Evolutionary conservation across 2,113 vertebrate species (phyloP).

Genomic region (Pseudorhombus dupliciocellatus): DNA sequence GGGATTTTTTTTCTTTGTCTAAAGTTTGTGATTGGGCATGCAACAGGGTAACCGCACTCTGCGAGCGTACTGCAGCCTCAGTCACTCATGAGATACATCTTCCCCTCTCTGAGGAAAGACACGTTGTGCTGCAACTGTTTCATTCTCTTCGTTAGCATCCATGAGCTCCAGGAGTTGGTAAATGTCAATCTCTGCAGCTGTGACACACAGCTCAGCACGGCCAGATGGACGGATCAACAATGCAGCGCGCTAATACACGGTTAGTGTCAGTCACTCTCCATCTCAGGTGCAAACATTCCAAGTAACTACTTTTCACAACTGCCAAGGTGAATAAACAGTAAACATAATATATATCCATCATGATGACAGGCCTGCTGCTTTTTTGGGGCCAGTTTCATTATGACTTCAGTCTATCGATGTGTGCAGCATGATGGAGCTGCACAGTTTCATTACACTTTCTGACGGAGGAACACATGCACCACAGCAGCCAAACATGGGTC

Average conservation of each 20-base stretch:
- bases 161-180: constrained; percentile 48
- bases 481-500: neutral
- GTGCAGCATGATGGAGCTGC: constrained; percentile 1
- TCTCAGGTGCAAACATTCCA: constrained; percentile 14
- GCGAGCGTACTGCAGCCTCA: neutral
- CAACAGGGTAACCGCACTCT: neutral
- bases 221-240: constrained; percentile 11
- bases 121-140: constrained; percentile 9
- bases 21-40: neutral
- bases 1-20: too few relatives aligned
- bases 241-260: constrained; percentile 21
- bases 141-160: constrained; percentile 34
- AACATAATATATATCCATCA: constrained; percentile 53
- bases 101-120: constrained; percentile 21
- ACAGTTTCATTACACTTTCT: constrained; percentile 21
- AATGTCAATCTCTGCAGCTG: constrained; percentile 43
- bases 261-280: constrained; percentile 46
- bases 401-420: constrained; percentile 30
- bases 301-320: constrained; percentile 25
- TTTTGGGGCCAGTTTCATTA: constrained; percentile 35
- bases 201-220: constrained; percentile 32
- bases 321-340: constrained; percentile 42
- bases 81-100: neutral
- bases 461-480: neutral
- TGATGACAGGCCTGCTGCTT: constrained; percentile 29